Evolutionary conservation across 2,888 invertebrate species (phyloP).

Genomic region (Acronicta aceris): DNA sequence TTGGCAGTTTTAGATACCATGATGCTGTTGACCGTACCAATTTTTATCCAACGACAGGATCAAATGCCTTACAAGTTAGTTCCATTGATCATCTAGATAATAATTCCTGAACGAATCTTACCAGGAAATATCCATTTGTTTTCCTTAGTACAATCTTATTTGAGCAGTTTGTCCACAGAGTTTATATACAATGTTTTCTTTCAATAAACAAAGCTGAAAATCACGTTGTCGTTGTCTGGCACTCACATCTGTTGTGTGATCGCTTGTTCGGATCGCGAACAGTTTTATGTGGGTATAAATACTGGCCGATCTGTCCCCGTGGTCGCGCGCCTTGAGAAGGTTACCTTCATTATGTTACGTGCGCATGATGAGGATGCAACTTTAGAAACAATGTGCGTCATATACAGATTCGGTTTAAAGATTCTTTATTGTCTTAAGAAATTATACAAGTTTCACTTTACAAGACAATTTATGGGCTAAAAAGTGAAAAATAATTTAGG

Average conservation of each 20-base stretch:
- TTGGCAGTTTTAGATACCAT: too few species aligned
- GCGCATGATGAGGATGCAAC: constrained; percentile 52
- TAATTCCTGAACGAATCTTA: not conserved
- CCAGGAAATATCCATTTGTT: not conserved
- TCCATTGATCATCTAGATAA: not conserved
- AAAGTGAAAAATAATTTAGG: too few species aligned
- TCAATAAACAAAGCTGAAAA: constrained; percentile 49
- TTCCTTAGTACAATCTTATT: constrained; percentile 16
- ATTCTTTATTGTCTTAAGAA: too few species aligned
- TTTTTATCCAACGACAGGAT: too few species aligned
- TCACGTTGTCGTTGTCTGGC: constrained; percentile 61
- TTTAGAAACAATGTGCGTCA: not conserved
- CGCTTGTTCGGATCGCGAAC: constrained; percentile 70
- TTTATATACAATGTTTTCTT: constrained; percentile 43
- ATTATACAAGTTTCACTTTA: too few species aligned
- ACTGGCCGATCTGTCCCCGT: constrained; percentile 76
- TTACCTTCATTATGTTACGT: constrained; percentile 59
- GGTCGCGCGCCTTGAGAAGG: constrained; percentile 66
- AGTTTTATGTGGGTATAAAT: constrained; percentile 83
- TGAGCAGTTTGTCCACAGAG: constrained; percentile 18
- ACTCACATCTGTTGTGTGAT: constrained; percentile 68
- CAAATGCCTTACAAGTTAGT: not conserved
- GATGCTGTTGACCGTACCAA: too few species aligned
- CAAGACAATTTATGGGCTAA: too few species aligned
- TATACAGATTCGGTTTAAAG: too few species aligned